Conservation (phyloP, 2,888 invertebrate species). For the Lordiphosa andalusiaca region DNA sequence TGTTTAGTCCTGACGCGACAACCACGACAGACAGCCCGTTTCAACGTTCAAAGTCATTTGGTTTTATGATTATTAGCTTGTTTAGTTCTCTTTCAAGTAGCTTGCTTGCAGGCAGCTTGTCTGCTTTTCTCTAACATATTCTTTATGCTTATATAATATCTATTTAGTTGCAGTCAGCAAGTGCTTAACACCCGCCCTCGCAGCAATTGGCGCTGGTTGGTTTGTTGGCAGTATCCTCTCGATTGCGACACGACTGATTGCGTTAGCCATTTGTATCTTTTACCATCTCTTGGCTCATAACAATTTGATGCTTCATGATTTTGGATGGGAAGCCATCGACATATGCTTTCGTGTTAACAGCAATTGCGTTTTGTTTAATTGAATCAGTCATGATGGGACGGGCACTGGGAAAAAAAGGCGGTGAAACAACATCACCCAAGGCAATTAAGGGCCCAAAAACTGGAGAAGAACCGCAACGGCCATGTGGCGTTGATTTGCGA, state of each 20-base stretch:
- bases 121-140: slow-evolving; percentile 55
- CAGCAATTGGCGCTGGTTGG: slow-evolving; percentile 38
- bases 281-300: slow-evolving; percentile 63
- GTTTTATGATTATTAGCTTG: slow-evolving; percentile 79
- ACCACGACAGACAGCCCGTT: slow-evolving; percentile 38
- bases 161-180: slow-evolving; percentile 67
- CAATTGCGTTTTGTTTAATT: slow-evolving; percentile 59
- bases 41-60: slow-evolving; percentile 77
- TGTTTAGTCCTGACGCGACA: slow-evolving; percentile 21
- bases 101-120: slow-evolving; percentile 7
- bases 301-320: slow-evolving; percentile 74
- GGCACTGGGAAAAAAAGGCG: slow-evolving; percentile 24
- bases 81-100: slow-evolving; percentile 65
- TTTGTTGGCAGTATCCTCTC: slow-evolving; percentile 35
- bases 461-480: slow-evolving; percentile 10
- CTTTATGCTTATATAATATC: slow-evolving; percentile 73
- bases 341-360: slow-evolving; percentile 43
- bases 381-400: slow-evolving; percentile 60
- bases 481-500: slow-evolving; percentile 61
- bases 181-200: slow-evolving; percentile 39
- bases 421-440: not conserved
- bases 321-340: slow-evolving; percentile 44
- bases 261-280: slow-evolving; percentile 58
- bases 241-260: slow-evolving; percentile 63
- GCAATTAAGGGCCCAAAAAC: not conserved